Base-by-base conservation (phyloP, 37 sponge, comb jelly and placozoan species). In the Corticium candelabrum region DNA sequence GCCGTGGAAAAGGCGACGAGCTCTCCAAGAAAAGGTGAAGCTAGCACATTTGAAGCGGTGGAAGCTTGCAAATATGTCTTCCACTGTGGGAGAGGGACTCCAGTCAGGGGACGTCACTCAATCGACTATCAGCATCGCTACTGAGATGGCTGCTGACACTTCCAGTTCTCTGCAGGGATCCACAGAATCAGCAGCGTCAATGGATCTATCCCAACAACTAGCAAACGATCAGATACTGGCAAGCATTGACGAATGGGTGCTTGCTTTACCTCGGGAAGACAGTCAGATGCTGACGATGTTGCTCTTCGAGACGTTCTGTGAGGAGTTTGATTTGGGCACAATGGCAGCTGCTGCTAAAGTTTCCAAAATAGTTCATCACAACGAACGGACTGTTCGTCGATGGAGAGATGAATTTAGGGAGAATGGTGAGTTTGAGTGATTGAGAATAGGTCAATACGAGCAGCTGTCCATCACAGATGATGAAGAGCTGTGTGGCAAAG, bases 401-500 rank as follows among this genome's bases (percentile, higher is more conserved):
- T 50, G 62, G 62, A 50, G 62, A 50, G 21, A 50, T 50, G 15
- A 50, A 50, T 50, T 21, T 21, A 50, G 11, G 15, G 21, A 50
- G 11, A 50, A 21, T 11, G 62, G 62, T 21, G 62, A 50, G 15
- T 50, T 50, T 21, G 62, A 50, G 11, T 11, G 21, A 50, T 50
- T 27, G 11, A 21, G 62, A 11, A 27, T 11, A 27, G 62, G 62
- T 27, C 11, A 50, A 50, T 50, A 50, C 21, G 15, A 50, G 62
- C 62, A 21, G 11, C 15, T 27, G 15, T 27, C 15, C 34, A 21
- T 82, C 4, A 7, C n/a, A 34, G 68, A n/a, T n/a, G n/a, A 82
- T 82, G 84, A 84, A 70, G 79, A 70, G 1, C 69, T 84, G 1
- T 36, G 40, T 35, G 11, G 38, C 27, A 35, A 41, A 35, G 84